These are phyloP conservation scores for Percina caprodes DNA, from an alignment of 2,113 vertebrate genomes.

Conservation along the genomic window DNA sequence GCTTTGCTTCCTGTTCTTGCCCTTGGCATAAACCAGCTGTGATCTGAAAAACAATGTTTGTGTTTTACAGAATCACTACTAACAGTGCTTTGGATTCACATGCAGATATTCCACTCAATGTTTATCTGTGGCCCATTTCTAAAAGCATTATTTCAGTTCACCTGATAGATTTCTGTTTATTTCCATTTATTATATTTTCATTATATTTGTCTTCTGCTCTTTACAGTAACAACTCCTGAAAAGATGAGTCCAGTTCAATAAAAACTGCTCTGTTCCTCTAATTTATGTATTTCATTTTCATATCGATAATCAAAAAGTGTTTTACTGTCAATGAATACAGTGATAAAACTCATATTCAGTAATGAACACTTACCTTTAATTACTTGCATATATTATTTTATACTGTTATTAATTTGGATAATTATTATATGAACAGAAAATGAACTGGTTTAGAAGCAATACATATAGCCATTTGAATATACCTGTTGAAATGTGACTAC, in stretches of 20 bases:
- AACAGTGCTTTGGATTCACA: conserved; percentile 5
- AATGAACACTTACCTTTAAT: background rate
- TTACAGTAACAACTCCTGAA: background rate
- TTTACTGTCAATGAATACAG: too few species aligned
- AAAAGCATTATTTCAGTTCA: background rate
- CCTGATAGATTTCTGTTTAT: background rate
- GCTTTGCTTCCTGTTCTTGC: conserved; percentile 27
- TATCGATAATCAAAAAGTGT: background rate
- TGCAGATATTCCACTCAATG: background rate
- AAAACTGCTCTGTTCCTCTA: background rate
- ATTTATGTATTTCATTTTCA: background rate
- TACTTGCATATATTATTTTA: background rate
- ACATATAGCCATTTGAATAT: too few species aligned
- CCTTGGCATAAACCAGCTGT: conserved; percentile 30
- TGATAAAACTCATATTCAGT: background rate
- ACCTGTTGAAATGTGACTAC: too few species aligned
- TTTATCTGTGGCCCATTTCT: background rate
- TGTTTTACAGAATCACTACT: background rate
- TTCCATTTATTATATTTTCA: background rate
- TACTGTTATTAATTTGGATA: background rate
- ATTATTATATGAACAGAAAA: too few species aligned
- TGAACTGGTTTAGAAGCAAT: too few species aligned
- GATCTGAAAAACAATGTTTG: conserved; percentile 16
- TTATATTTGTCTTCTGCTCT: background rate
- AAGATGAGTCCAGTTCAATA: background rate